These are phyloP conservation scores for Brachyopa scutellaris DNA, from an alignment of 2,888 invertebrate species.

Conservation along the genomic window DNA sequence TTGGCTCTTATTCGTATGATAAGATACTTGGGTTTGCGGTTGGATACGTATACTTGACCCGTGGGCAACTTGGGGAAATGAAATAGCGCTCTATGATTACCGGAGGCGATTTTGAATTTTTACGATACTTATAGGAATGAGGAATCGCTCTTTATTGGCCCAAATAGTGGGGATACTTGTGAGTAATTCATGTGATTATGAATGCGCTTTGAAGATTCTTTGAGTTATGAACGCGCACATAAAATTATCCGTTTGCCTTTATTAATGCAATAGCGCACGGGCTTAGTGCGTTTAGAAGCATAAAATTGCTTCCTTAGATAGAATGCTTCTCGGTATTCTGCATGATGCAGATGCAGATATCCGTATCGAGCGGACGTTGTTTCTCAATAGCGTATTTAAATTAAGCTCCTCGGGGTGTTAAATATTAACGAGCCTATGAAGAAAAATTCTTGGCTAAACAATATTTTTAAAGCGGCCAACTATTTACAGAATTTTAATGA, in stretches of 20 bases:
- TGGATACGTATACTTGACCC: slow-evolving; percentile 28
- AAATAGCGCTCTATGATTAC: slow-evolving; percentile 5
- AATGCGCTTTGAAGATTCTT: slow-evolving; percentile 31
- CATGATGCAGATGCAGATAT: not conserved
- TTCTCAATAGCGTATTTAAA: not conserved
- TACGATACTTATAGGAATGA: slow-evolving; percentile 8
- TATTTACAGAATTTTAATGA: too few relatives aligned
- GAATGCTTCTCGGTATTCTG: not conserved
- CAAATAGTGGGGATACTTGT: not conserved
- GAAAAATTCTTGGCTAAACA: too few relatives aligned
- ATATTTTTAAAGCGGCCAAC: too few relatives aligned
- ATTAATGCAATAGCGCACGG: not conserved
- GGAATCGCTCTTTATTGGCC: not conserved
- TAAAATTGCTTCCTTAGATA: not conserved
- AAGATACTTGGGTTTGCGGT: slow-evolving; percentile 7
- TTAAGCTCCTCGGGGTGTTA: too few relatives aligned
- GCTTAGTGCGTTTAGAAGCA: not conserved
- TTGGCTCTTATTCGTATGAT: slow-evolving; percentile 27
- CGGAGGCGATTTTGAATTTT: not conserved
- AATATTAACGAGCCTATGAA: too few relatives aligned
- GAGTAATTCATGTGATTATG: slow-evolving; percentile 37
- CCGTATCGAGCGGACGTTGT: not conserved
- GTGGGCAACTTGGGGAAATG: not conserved
- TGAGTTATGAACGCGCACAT: slow-evolving; percentile 14
- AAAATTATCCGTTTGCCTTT: not conserved